Conservation (phyloP, 2,113 vertebrate species). For the Lepus europaeus region DNA sequence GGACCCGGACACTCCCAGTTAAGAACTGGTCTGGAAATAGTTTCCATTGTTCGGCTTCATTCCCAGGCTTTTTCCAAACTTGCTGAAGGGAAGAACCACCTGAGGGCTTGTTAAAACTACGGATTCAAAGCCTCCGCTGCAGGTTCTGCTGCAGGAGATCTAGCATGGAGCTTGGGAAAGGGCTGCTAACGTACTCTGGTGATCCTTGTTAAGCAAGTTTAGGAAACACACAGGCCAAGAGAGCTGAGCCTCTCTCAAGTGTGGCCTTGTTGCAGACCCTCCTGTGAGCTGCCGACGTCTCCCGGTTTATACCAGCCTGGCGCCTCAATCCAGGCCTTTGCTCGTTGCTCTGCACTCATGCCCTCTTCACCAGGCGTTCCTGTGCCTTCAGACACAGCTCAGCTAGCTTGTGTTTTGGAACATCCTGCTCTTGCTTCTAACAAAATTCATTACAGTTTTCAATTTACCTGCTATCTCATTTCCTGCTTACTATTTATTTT, state of each 20-base stretch:
- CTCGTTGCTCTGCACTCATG: fast-evolving
- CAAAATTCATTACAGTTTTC: too few relatives aligned
- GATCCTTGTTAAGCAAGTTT: neutral
- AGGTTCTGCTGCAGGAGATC: neutral
- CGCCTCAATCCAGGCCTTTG: neutral
- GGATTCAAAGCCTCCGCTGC: neutral
- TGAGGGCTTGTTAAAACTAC: neutral
- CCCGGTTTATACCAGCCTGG: fast-evolving
- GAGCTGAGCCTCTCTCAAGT: neutral
- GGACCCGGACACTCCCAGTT: neutral
- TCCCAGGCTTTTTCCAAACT: slow-evolving; percentile 3
- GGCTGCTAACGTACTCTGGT: neutral
- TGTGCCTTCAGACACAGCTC: too few relatives aligned
- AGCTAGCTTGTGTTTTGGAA: neutral
- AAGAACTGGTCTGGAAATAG: neutral
- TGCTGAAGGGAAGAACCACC: neutral
- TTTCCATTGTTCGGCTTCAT: neutral
- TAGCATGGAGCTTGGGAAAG: neutral
- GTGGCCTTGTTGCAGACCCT: neutral
- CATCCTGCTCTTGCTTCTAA: neutral
- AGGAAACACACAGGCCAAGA: neutral
- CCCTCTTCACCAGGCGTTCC: neutral
- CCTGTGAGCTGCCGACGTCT: neutral
- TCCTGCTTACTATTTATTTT: neutral
- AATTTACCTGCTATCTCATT: too few relatives aligned